Evolutionary conservation across 2,113 vertebrate genomes (phyloP), one percentile per base, ranked within the genome.

Genomic region (Heterocephalus glaber): DNA sequence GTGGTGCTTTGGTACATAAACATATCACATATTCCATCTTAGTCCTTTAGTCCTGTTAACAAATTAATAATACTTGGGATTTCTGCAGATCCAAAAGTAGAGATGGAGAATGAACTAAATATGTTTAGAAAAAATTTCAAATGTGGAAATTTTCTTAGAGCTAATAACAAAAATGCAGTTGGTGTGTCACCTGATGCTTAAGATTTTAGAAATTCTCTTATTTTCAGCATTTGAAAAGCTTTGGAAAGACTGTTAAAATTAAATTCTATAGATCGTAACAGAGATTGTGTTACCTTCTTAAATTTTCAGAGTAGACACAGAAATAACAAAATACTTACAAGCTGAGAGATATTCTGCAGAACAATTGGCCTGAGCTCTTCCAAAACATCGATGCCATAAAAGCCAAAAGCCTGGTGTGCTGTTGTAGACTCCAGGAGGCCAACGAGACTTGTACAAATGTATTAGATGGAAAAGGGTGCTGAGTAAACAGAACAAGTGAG

Each of bases 81-180:
- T 11, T 79, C 44, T 7, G 56, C 56, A 44, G 24, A 66, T 35
- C 14, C 30, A 86, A 92, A 88, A 80, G 4, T 38, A 74, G 28
- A 86, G 41, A 38, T 20, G 65, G n/a, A 65, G 14, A 86, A 35
- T 94, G 38, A 49, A 63, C 8, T 70, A 70, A 79, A 60, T 33
- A 58, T 84, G 87, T 95, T 82, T 11, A 38, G 35, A 83, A 91
- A 4, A 86, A 90, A 79, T n/a, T 63, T 47, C n/a, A 87, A 87
- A 30, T 33, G 13, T 95, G 54, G 81, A 77, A 28, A 30, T 84
- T 56, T 93, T n/a, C 44, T 83, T 33, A 77, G 60, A 49, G 6
- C 54, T 35, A n/a, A 68, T 52, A 35, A 58, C 12, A 49, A 79
- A 91, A 58, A 70, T 38, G 41, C 20, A 26, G 17, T 13, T 72